Evolutionary conservation across 2,113 vertebrate species (phyloP).

Genomic region (Xiphophorus maculatus): DNA sequence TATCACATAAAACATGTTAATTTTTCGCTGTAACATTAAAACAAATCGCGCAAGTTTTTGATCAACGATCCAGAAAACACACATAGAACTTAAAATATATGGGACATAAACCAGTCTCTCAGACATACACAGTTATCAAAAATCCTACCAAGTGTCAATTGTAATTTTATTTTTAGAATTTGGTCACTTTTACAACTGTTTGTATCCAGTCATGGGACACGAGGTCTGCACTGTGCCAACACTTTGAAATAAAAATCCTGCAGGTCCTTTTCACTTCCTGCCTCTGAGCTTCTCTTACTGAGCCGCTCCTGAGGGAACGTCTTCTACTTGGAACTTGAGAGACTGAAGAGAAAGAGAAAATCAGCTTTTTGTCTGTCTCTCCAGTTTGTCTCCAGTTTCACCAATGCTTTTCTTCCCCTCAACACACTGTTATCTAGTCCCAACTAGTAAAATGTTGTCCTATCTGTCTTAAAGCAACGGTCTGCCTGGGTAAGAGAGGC

Average conservation of each 20-base stretch:
- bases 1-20: too few species aligned
- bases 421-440: not conserved
- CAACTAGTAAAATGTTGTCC: not conserved
- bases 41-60: not conserved
- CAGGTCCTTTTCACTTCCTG: not conserved
- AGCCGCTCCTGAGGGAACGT: not conserved
- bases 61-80: not conserved
- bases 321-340: too few species aligned
- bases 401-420: not conserved
- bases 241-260: not conserved
- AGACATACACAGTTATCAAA: not conserved
- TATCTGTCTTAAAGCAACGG: constrained; percentile 12
- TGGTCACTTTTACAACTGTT: not conserved
- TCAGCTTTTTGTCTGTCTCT: not conserved
- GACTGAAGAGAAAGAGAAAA: not conserved
- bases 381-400: not conserved
- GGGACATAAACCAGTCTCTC: not conserved
- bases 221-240: not conserved
- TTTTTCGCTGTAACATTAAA: not conserved
- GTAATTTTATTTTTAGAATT: too few species aligned
- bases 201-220: not conserved
- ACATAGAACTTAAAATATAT: not conserved
- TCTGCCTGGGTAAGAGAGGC: constrained; percentile 30
- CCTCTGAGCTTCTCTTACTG: not conserved
- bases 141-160: not conserved